Evolutionary conservation across 2,113 vertebrate species (phyloP).

Genomic region (Bubalus kerabau): DNA sequence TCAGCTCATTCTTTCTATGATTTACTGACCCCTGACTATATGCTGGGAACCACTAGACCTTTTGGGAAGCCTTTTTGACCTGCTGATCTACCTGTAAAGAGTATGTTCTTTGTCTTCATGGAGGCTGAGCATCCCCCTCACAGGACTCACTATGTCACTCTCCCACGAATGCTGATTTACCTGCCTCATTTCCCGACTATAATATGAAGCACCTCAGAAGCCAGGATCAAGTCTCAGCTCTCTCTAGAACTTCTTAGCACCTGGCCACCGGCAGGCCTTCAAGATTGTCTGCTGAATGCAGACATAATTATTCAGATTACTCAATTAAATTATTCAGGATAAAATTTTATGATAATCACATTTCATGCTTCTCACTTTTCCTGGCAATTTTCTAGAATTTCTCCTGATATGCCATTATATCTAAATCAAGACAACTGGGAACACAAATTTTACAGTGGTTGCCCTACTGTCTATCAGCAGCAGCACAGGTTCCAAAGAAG

Average conservation of each 20-base stretch:
- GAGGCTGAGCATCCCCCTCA: neutral
- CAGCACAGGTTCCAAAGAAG: neutral
- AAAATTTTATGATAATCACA: neutral
- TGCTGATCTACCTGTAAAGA: neutral
- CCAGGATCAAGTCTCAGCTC: neutral
- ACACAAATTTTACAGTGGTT: neutral
- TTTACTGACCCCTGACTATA: neutral
- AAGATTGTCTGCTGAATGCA: neutral
- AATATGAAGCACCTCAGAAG: neutral
- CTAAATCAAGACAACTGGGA: neutral
- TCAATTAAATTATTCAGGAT: neutral
- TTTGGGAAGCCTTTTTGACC: neutral
- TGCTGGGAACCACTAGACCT: neutral
- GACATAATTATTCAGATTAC: neutral
- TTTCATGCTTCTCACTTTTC: neutral
- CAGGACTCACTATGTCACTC: neutral
- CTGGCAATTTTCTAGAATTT: neutral
- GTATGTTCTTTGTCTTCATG: neutral
- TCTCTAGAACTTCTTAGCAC: neutral
- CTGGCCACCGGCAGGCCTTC: neutral
- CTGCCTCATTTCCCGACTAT: neutral
- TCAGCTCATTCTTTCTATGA: neutral
- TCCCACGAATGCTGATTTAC: no score
- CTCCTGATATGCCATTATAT: neutral
- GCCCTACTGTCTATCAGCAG: neutral